These are phyloP conservation scores for Nibea coibor DNA, from an alignment of 2,113 vertebrate genomes.

Conservation along the genomic window DNA sequence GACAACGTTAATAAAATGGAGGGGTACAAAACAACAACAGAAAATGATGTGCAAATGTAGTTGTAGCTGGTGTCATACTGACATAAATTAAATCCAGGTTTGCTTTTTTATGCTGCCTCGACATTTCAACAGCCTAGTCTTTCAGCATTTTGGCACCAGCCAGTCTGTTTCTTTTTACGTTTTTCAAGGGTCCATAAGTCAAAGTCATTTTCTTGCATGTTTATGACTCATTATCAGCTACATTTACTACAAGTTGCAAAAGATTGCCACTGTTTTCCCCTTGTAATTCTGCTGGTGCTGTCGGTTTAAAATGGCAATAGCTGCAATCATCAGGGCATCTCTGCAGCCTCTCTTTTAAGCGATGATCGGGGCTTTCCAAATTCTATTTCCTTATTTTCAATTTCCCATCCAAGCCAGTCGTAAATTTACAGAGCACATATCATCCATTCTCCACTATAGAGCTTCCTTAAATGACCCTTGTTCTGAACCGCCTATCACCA, in stretches of 20 bases:
- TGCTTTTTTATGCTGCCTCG: neutral
- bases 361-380: conserved; percentile 32
- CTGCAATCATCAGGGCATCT: conserved; percentile 18
- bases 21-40: neutral
- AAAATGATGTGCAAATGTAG: neutral
- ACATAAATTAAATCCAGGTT: neutral
- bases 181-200: conserved; percentile 7
- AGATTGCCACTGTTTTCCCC: neutral
- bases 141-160: neutral
- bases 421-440: conserved; percentile 40
- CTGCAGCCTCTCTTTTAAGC: conserved; percentile 19
- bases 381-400: conserved; percentile 19
- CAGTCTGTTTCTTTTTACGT: neutral
- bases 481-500: neutral
- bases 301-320: conserved; percentile 5
- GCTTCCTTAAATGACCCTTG: conserved; percentile 33
- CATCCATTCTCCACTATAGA: neutral
- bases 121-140: neutral
- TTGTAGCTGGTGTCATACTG: neutral
- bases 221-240: neutral
- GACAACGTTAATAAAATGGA: neutral
- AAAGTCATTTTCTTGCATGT: neutral
- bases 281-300: conserved; percentile 5
- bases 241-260: conserved; percentile 11
- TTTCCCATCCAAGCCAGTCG: conserved; percentile 28